phyloP scores from a whole-genome alignment of 2,888 invertebrate species.

The Opisthograptis luteolata region DNA sequence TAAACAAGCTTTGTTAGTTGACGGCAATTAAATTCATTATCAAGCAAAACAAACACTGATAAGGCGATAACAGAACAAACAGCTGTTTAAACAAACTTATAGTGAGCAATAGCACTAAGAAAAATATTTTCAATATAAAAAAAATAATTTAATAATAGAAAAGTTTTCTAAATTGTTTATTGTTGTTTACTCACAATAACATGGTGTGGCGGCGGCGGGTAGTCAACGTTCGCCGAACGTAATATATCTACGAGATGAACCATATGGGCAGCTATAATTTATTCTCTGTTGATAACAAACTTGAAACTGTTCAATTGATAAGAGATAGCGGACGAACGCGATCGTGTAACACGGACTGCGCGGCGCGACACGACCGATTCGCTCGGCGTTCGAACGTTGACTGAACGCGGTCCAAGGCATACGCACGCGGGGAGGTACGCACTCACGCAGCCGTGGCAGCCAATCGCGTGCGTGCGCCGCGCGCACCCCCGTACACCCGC shows the following conservation, averaged over 20 bases:
- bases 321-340: slow-evolving; percentile 61
- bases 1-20: slow-evolving; percentile 1
- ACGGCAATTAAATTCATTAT: slow-evolving; percentile 7
- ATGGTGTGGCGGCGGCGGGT: slow-evolving; percentile 85
- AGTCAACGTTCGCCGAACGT: slow-evolving; percentile 91
- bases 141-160: slow-evolving; percentile 27
- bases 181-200: slow-evolving; percentile 88
- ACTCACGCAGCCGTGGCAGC: slow-evolving; percentile 80
- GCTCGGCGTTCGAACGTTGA: slow-evolving; percentile 68
- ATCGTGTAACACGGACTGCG: slow-evolving; percentile 50
- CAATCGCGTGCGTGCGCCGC: slow-evolving; percentile 83
- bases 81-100: not conserved
- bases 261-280: slow-evolving; percentile 87
- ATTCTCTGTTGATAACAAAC: slow-evolving; percentile 64
- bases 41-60: slow-evolving; percentile 38
- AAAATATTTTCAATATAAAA: slow-evolving; percentile 37
- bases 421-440: slow-evolving; percentile 82
- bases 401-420: slow-evolving; percentile 71
- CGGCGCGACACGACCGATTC: slow-evolving; percentile 59
- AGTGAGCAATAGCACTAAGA: slow-evolving; percentile 27
- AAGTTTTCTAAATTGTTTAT: slow-evolving; percentile 37
- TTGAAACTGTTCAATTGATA: slow-evolving; percentile 51
- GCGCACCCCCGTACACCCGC: slow-evolving; percentile 77
- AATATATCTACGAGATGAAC: slow-evolving; percentile 92
- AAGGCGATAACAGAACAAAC: slow-evolving; percentile 15